Conservation (phyloP, 1,140 invertebrate genomes). For the Tetramorium parvispinum region DNA sequence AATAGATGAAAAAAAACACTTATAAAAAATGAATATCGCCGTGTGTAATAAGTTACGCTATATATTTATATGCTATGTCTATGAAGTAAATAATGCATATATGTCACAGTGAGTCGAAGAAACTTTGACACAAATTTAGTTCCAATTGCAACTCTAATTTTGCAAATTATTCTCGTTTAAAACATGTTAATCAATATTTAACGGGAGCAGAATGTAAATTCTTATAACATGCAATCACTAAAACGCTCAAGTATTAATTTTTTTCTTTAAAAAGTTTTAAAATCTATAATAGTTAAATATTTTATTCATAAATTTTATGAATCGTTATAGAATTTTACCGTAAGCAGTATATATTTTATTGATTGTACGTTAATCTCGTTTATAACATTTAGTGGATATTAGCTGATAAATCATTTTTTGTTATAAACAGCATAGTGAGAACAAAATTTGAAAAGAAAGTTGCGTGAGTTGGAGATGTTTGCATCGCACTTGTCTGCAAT, state of each 20-base stretch:
- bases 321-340: neutral
- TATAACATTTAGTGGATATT: constrained; percentile 12
- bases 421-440: neutral
- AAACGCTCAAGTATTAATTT: neutral
- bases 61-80: neutral
- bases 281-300: constrained; percentile 1
- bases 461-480: neutral
- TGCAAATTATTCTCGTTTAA: constrained; percentile 21
- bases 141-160: constrained; percentile 14
- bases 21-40: neutral
- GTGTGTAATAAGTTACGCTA: neutral
- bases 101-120: neutral
- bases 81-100: constrained; percentile 14
- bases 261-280: constrained; percentile 13
- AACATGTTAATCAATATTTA: constrained; percentile 5
- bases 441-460: neutral
- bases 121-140: constrained; percentile 1
- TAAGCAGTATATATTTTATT: neutral
- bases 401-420: neutral
- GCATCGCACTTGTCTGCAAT: constrained; percentile 4
- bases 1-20: neutral
- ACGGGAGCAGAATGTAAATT: neutral
- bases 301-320: constrained; percentile 32
- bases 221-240: neutral
- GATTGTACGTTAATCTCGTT: neutral